A percentile compares a stretch with the other conserved stretches of the same genome.
Evolutionary conservation across 2,888 invertebrate genomes (phyloP).

Genomic region (Eupithecia tripunctaria): DNA sequence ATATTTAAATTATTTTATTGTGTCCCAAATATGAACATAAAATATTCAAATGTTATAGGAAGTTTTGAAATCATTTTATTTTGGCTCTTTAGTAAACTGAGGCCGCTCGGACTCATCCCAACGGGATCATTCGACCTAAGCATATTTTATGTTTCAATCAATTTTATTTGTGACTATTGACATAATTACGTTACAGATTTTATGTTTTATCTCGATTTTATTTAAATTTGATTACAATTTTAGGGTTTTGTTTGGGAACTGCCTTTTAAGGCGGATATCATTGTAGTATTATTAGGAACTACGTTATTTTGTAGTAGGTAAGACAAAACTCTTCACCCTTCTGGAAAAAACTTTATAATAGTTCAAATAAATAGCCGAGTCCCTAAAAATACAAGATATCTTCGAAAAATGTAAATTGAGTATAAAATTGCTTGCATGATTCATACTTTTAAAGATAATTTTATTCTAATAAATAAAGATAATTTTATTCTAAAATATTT

Average conservation of each 20-base stretch:
- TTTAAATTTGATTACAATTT: constrained; percentile 6
- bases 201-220: constrained; percentile 5
- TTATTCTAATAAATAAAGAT: not conserved
- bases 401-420: not conserved
- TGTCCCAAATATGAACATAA: constrained; percentile 19
- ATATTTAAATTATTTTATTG: constrained; percentile 28
- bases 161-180: constrained; percentile 19
- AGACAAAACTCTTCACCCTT: not conserved
- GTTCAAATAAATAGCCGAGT: not conserved
- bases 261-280: not conserved
- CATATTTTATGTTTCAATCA: constrained; percentile 34
- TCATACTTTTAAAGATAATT: not conserved
- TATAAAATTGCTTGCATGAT: not conserved
- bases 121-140: too few species aligned
- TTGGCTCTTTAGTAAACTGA: too few species aligned
- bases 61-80: constrained; percentile 14
- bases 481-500: too few species aligned
- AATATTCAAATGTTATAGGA: constrained; percentile 23
- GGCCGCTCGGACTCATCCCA: too few species aligned
- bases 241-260: not conserved
- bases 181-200: constrained; percentile 12
- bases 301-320: not conserved
- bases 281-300: not conserved
- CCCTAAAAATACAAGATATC: not conserved
- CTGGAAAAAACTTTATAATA: not conserved